Evolutionary conservation across 2,888 invertebrate species (phyloP).

Genomic region (Geotrupes spiniger): DNA sequence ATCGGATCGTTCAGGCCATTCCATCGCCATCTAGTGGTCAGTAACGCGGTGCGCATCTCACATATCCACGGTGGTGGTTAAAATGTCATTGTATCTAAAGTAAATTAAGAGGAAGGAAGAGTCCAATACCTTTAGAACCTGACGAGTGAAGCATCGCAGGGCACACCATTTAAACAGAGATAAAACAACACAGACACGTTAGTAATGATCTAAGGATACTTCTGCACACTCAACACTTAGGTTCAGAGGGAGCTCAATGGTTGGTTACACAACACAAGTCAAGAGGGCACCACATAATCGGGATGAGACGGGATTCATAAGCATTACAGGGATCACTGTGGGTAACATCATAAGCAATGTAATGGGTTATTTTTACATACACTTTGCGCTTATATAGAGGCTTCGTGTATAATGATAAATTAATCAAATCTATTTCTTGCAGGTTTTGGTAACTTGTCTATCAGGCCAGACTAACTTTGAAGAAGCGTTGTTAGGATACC

Average conservation of each 20-base stretch:
- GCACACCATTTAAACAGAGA: slow-evolving; percentile 50
- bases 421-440: too few species aligned
- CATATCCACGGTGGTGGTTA: slow-evolving; percentile 2
- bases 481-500: too few species aligned
- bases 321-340: slow-evolving; percentile 1
- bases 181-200: slow-evolving; percentile 51
- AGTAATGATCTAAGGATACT: slow-evolving; percentile 33
- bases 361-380: not conserved
- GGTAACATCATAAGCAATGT: slow-evolving; percentile 1
- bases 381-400: too few species aligned
- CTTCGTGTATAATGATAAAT: too few species aligned
- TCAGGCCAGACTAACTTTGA: too few species aligned
- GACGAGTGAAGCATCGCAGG: slow-evolving; percentile 50
- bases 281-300: not conserved
- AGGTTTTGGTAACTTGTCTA: too few species aligned
- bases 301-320: slow-evolving; percentile 3
- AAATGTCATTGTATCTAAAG: not conserved
- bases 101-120: slow-evolving; percentile 20
- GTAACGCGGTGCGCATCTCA: too few species aligned
- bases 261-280: slow-evolving; percentile 1
- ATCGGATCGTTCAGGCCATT: too few species aligned
- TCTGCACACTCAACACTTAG: slow-evolving; percentile 19
- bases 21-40: too few species aligned
- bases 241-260: slow-evolving; percentile 1
- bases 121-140: slow-evolving; percentile 55